These are phyloP conservation scores for Chiroxiphia lanceolata DNA, from an alignment of 2,797 vertebrate species.

Conservation along the genomic window DNA sequence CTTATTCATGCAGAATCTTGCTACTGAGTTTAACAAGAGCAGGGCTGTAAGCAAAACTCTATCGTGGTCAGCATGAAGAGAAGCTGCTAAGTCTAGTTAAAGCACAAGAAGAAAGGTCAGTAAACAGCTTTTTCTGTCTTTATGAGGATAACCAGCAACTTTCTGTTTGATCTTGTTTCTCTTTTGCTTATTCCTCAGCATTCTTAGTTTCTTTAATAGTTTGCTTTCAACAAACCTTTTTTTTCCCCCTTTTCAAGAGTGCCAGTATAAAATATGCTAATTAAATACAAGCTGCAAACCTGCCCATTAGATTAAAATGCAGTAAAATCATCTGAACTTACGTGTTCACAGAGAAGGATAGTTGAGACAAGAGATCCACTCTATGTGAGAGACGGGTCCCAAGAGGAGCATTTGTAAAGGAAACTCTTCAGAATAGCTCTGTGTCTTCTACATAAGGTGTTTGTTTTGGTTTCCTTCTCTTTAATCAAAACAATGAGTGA, in stretches of 20 bases:
- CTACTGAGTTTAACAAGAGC: background rate
- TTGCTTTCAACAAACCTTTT: background rate
- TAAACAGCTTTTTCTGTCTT: background rate
- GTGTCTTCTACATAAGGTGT: background rate
- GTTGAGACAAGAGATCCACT: background rate
- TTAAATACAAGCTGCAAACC: background rate
- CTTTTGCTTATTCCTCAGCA: background rate
- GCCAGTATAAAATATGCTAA: background rate
- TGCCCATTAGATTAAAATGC: background rate
- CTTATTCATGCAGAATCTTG: background rate
- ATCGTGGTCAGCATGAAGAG: background rate
- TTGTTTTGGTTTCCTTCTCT: background rate
- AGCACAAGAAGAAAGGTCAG: background rate
- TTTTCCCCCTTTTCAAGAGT: background rate
- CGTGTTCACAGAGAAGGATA: background rate
- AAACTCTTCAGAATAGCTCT: constrained; percentile 5
- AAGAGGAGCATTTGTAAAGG: constrained; percentile 3
- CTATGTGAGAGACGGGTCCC: background rate
- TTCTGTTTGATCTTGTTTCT: background rate
- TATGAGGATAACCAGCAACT: background rate
- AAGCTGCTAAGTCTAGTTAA: background rate
- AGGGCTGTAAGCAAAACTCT: background rate
- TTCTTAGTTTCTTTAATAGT: background rate
- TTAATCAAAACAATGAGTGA: constrained; percentile 12
- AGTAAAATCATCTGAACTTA: constrained; percentile 16